phyloP scores from a whole-genome alignment of 2,113 vertebrate species.

The Petroica traversi region DNA sequence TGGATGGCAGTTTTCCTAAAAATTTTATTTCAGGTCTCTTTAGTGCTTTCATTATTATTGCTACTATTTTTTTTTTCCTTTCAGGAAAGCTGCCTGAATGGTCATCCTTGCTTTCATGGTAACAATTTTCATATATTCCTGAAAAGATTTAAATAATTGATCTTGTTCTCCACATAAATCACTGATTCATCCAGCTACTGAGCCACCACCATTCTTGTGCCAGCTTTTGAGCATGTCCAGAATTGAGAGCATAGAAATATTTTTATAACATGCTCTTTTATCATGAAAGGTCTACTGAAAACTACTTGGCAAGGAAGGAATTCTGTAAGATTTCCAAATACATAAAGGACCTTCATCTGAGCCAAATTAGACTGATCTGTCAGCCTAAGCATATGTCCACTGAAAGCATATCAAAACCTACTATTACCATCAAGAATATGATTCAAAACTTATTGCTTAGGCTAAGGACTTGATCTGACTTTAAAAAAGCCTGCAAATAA shows the following conservation, averaged over 20 bases:
- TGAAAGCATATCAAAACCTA: background rate
- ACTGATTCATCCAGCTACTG: background rate
- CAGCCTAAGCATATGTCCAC: background rate
- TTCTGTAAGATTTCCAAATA: background rate
- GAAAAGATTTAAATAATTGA: background rate
- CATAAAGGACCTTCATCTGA: background rate
- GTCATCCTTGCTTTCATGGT: background rate
- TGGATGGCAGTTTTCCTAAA: background rate
- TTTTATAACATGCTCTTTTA: background rate
- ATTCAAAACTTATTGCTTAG: background rate
- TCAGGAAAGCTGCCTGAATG: background rate
- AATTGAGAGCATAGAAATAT: background rate
- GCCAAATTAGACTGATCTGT: background rate
- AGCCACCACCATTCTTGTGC: background rate
- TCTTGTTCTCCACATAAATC: background rate
- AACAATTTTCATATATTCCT: background rate
- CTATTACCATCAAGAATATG: background rate
- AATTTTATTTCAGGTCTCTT: background rate
- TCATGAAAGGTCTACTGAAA: conserved; percentile 14
- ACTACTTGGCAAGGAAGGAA: background rate
- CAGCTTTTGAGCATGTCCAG: background rate
- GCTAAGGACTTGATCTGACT: background rate
- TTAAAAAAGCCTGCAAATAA: background rate
- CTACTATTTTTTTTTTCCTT: background rate
- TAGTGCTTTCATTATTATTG: background rate